Conservation (phyloP, 2,888 invertebrate species). For the Chesias legatella region DNA sequence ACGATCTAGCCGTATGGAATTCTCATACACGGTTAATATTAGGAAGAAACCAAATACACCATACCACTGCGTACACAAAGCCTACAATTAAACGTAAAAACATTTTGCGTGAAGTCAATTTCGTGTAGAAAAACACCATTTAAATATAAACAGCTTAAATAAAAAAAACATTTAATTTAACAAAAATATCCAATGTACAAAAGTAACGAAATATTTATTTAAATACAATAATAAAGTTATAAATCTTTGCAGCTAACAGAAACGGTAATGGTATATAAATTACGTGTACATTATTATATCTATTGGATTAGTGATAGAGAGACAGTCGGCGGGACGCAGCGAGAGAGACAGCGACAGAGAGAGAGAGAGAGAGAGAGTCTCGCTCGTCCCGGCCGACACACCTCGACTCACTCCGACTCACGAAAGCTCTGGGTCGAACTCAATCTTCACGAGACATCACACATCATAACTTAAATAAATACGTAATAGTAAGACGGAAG, state of each 20-base stretch:
- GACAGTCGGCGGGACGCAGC: constrained; percentile 24
- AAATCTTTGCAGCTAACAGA: constrained; percentile 70
- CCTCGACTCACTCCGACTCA: constrained; percentile 11
- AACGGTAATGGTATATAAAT: constrained; percentile 55
- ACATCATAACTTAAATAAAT: constrained; percentile 59
- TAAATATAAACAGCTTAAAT: constrained; percentile 77
- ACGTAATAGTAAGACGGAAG: constrained; percentile 53
- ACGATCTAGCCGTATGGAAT: constrained; percentile 69
- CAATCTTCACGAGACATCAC: constrained; percentile 36
- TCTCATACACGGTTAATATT: constrained; percentile 65
- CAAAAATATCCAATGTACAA: constrained; percentile 78
- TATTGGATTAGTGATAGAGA: constrained; percentile 33
- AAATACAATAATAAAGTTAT: constrained; percentile 69
- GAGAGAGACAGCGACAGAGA: constrained; percentile 31
- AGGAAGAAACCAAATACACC: constrained; percentile 72
- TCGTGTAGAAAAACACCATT: constrained; percentile 71
- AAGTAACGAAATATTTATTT: constrained; percentile 71
- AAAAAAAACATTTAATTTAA: constrained; percentile 71
- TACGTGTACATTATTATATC: constrained; percentile 36
- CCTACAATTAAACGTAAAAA: constrained; percentile 67
- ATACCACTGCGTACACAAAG: constrained; percentile 73
- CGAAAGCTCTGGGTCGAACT: constrained; percentile 31
- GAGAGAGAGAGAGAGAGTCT: constrained; percentile 22
- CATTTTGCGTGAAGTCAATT: constrained; percentile 66
- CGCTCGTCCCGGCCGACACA: constrained; percentile 4